Base-by-base conservation (phyloP, 53 echinoderm and acorn worm species). In the Mesocentrotus franciscanus region DNA sequence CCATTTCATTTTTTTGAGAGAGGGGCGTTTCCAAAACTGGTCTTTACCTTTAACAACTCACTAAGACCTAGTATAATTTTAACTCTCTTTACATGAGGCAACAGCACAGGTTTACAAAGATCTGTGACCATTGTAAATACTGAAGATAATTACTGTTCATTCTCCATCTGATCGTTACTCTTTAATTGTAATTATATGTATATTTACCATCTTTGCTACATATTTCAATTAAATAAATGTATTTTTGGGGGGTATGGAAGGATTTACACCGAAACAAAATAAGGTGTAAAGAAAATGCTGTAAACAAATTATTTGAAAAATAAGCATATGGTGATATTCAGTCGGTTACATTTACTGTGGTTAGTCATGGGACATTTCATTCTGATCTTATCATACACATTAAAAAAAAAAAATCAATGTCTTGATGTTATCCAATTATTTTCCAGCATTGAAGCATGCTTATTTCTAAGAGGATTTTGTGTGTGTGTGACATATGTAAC, bases 361-460 rank as follows among this genome's bases (percentile, higher is more conserved):
- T 74, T 74, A 74, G 49, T 55, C 81, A 81, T 81, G 81, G 10
- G 81, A 34, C 39, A 81, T 35, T 34, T 81, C 18, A 35, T 84
- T 56, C n/a, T 94, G 26, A 94, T 55, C 36, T 79, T 55, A 58
- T 90, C 27, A 90, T 32, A 9, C 6, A 49, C 6, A 49, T 49
- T 49, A 0, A 90, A 10, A 8, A 24, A 62, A 4, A 62, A 33
- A 42, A 84, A 84, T 22, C 84, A 13, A 57, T 58, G 10, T 87
- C 29, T 58, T 58, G 58, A 87, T 14, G 13, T n/a, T 57, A 59
- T n/a, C n/a, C 27, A 87, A 59, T 87, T 27, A 87, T 87, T 29
- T 87, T 27, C 87, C 56, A 55, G 10, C 58, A 87, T 59, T 87
- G 87, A 87, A 87, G 58, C 58, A 26, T 87, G 32, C 87, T 57